Percentiles rank a stretch among this genome's conserved stretches.
phyloP scores from a whole-genome alignment of 2,113 vertebrate genomes.

The Dryoscopus gambensis region DNA sequence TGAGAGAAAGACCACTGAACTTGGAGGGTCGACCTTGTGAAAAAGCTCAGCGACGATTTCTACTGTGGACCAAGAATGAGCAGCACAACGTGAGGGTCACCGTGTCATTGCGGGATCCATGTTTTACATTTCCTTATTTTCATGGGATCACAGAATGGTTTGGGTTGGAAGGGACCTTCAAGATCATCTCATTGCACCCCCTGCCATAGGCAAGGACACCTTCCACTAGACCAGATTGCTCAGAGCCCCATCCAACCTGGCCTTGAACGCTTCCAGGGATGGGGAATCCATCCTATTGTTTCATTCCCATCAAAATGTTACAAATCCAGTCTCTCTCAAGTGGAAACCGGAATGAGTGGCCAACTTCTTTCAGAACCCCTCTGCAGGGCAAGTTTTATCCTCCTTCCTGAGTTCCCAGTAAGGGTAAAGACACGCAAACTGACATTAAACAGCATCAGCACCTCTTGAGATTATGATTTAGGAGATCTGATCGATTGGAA shows the following conservation, averaged over 20 bases:
- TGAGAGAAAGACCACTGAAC: neutral
- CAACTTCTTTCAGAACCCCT: neutral
- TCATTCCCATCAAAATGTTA: neutral
- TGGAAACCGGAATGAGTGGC: neutral
- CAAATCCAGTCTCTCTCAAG: neutral
- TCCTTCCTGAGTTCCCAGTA: neutral
- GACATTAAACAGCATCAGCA: neutral
- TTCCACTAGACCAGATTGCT: neutral
- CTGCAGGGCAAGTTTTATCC: neutral
- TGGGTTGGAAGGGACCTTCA: neutral
- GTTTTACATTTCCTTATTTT: neutral
- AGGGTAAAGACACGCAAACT: neutral
- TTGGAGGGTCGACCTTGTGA: neutral
- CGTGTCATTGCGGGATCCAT: neutral
- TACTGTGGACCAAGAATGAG: neutral
- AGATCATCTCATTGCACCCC: neutral
- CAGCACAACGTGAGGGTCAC: neutral
- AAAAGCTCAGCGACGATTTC: neutral
- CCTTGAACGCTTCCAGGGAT: neutral
- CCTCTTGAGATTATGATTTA: neutral
- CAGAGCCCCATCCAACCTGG: neutral
- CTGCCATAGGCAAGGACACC: neutral
- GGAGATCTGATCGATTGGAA: neutral
- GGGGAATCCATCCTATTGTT: neutral
- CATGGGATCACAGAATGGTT: neutral